A percentile compares a stretch with the other conserved stretches of the same genome.
These are phyloP conservation scores for Azemiops feae DNA, from an alignment of 2,113 vertebrate genomes.

Conservation along the genomic window DNA sequence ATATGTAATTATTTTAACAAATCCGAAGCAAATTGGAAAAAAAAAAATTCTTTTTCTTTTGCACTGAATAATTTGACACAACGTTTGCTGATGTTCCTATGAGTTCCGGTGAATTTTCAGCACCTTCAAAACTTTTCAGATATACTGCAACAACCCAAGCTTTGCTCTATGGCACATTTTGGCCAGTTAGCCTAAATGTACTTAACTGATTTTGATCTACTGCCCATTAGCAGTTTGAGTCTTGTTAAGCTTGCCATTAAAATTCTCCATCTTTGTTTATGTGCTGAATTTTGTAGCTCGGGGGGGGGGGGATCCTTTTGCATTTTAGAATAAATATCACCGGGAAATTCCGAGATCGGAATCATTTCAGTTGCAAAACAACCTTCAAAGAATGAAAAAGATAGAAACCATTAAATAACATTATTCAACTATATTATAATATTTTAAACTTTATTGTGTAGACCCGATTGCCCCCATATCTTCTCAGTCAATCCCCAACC, in stretches of 20 bases:
- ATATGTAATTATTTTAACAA: not conserved
- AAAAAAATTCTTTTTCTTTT: not conserved
- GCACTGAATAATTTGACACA: not conserved
- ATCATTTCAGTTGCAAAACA: slow-evolving; percentile 86
- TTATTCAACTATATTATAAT: not conserved
- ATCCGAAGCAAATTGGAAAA: not conserved
- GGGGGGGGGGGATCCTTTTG: not conserved
- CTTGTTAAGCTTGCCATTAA: not conserved
- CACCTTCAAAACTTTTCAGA: fast-evolving
- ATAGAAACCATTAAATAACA: not conserved
- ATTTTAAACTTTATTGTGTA: not conserved
- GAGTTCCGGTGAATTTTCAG: not conserved
- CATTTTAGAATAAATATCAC: not conserved
- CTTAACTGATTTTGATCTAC: not conserved
- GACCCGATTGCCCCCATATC: not conserved
- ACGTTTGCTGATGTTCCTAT: slow-evolving; percentile 27
- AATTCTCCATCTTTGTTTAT: not conserved
- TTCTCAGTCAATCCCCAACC: not conserved
- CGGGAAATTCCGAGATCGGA: not conserved
- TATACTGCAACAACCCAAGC: fast-evolving
- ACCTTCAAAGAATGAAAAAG: slow-evolving; percentile 72
- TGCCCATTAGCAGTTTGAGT: not conserved
- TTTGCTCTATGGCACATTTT: not conserved
- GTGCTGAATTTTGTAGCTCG: not conserved
- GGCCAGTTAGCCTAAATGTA: not conserved